These are phyloP conservation scores for Dryadula phaetusa DNA, from an alignment of 2,888 invertebrate genomes.

Conservation along the genomic window DNA sequence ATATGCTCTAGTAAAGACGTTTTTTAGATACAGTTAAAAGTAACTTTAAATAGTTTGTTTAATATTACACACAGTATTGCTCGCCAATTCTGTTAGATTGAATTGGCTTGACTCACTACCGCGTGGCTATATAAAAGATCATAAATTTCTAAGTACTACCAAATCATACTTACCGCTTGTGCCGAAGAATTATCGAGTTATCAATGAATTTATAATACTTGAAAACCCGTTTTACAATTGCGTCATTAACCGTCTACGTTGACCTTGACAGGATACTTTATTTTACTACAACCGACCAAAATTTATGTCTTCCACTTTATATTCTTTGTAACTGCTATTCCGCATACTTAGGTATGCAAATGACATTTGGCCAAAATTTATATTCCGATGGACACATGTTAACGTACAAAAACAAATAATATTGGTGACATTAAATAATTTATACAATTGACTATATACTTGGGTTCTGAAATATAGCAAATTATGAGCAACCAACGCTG, in stretches of 20 bases:
- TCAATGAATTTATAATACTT: constrained; percentile 68
- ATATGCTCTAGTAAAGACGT: too few species aligned
- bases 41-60: too few species aligned
- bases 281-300: constrained; percentile 44
- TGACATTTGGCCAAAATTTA: constrained; percentile 15
- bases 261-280: constrained; percentile 68
- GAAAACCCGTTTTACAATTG: constrained; percentile 67
- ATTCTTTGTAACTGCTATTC: constrained; percentile 32
- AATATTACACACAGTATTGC: too few species aligned
- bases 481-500: constrained; percentile 17
- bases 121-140: too few species aligned
- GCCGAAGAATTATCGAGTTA: constrained; percentile 64
- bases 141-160: not conserved
- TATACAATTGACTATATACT: constrained; percentile 9
- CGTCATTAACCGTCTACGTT: constrained; percentile 67
- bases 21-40: too few species aligned
- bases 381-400: constrained; percentile 25
- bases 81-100: too few species aligned
- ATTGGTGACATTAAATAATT: constrained; percentile 25
- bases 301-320: constrained; percentile 29
- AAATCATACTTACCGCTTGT: constrained; percentile 17
- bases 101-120: too few species aligned
- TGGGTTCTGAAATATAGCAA: constrained; percentile 20
- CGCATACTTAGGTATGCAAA: constrained; percentile 38
- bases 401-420: constrained; percentile 16